Base-by-base conservation (phyloP, 1,140 invertebrate genomes). In the Philopotamus ludificatus region DNA sequence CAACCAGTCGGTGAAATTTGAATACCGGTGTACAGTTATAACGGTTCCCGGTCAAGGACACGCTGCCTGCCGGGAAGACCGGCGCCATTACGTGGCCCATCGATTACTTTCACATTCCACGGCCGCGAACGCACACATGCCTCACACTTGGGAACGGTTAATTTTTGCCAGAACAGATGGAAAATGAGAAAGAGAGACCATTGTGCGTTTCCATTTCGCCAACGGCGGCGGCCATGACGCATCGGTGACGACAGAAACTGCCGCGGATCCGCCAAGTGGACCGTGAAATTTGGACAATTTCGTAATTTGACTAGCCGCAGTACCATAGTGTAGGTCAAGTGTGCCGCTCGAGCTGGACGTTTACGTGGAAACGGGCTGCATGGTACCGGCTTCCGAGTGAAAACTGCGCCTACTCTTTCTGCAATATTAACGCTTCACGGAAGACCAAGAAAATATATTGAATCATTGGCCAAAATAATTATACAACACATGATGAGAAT, bases 1-100 rank as follows among this genome's bases (percentile, higher is more conserved):
- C 22, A 58, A 41, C 54, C 21, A 21, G 44, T 25, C 28, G 39
- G 39, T 60, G 22, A 34, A 28, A 49, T 42, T 34, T 15, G 41
- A 39, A 60, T 39, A 39, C 39, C 10, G 39, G 20, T 39, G 8
- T 60, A 60, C 57, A 60, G 57, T 60, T 60, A 60, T 22, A 23
- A 47, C 57, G 42, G 57, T 41, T 60, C 28, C 4, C 57, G 57
- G 57, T 60, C 57, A 60, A 60, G 57, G 57, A 60, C 57, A 60
- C 57, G 42, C 3, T 10, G 26, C 44, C 20, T n/a, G 23, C 57
- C 45, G 57, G 57, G 47, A 41, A 25, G 15, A 54, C 26, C 51
- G 22, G 2, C 47, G 12, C 26, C 23, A 18, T 9, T 9, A 15
- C 3, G 49, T 22, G 9, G 26, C n/a, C 8, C 51, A 54, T 22